Evolutionary conservation across 2,797 vertebrate genomes (phyloP).

Genomic region (Centropyge bicolor): DNA sequence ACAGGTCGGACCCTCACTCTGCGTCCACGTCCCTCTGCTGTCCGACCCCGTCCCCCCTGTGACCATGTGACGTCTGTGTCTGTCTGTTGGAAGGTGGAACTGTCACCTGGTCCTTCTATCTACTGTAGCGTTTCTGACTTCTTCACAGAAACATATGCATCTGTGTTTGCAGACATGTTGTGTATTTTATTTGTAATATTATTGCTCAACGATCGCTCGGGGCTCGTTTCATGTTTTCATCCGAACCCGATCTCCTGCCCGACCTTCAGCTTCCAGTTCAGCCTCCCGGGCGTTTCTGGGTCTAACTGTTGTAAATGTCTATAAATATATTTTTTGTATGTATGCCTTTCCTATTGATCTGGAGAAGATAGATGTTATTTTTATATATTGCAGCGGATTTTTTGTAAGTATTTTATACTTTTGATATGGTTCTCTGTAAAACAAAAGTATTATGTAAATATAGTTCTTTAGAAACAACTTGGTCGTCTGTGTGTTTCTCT

Average conservation of each 20-base stretch:
- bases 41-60: no score
- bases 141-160: constrained; percentile 4
- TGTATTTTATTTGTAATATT: constrained; percentile 35
- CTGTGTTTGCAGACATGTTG: constrained; percentile 23
- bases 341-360: constrained; percentile 84
- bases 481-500: constrained; percentile 29
- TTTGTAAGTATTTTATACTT: constrained; percentile 91
- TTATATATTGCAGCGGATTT: constrained; percentile 87
- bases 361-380: constrained; percentile 89
- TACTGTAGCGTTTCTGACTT: constrained; percentile 62
- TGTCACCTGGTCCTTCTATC: constrained; percentile 34
- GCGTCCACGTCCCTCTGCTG: no score
- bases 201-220: background rate
- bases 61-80: no score
- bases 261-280: constrained; percentile 17
- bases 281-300: constrained; percentile 27
- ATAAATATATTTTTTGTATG: constrained; percentile 87
- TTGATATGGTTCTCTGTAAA: constrained; percentile 89
- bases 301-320: constrained; percentile 80
- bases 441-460: constrained; percentile 90
- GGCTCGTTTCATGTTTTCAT: constrained; percentile 34
- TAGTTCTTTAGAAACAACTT: constrained; percentile 85
- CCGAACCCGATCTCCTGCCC: constrained; percentile 25
- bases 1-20: no score
- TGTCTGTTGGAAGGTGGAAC: constrained; percentile 17